Evolutionary conservation across 1,140 invertebrate species (phyloP).

Genomic region (Galleria mellonella): DNA sequence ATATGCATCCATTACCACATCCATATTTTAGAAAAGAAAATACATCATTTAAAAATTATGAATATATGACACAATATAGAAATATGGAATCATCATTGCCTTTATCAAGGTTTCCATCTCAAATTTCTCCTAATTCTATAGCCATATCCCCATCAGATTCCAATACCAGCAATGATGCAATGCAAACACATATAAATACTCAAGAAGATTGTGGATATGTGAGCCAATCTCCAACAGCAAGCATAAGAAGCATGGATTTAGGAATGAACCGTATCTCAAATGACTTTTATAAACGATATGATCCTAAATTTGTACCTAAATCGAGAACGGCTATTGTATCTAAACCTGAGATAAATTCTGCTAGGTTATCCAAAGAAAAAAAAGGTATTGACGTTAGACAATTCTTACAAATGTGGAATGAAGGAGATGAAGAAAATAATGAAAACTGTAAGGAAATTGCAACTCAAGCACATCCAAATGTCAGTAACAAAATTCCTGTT

Average conservation of each 20-base stretch:
- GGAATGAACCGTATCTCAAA: constrained; percentile 32
- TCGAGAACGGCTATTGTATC: constrained; percentile 20
- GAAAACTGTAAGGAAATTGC: constrained; percentile 35
- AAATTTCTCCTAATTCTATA: constrained; percentile 59
- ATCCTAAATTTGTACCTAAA: constrained; percentile 28
- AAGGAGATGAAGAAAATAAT: constrained; percentile 62
- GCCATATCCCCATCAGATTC: constrained; percentile 66
- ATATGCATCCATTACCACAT: constrained; percentile 41
- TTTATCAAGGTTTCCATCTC: constrained; percentile 40
- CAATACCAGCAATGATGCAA: constrained; percentile 57
- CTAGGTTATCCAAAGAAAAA: constrained; percentile 36
- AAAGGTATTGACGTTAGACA: constrained; percentile 63
- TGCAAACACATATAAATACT: constrained; percentile 34
- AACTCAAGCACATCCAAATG: constrained; percentile 16
- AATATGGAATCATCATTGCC: constrained; percentile 38
- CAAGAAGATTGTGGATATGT: constrained; percentile 71
- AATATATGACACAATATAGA: constrained; percentile 39
- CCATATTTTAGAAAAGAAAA: constrained; percentile 55
- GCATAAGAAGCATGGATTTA: constrained; percentile 61
- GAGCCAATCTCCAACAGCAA: constrained; percentile 64
- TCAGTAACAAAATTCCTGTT: constrained; percentile 22
- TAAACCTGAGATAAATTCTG: constrained; percentile 20
- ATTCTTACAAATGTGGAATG: constrained; percentile 73
- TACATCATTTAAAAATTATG: constrained; percentile 43
- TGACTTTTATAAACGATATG: constrained; percentile 44